A percentile compares a stretch with the other conserved stretches of the same genome.
Conservation (phyloP, 1,140 invertebrate genomes). For the Papilio helenus region DNA sequence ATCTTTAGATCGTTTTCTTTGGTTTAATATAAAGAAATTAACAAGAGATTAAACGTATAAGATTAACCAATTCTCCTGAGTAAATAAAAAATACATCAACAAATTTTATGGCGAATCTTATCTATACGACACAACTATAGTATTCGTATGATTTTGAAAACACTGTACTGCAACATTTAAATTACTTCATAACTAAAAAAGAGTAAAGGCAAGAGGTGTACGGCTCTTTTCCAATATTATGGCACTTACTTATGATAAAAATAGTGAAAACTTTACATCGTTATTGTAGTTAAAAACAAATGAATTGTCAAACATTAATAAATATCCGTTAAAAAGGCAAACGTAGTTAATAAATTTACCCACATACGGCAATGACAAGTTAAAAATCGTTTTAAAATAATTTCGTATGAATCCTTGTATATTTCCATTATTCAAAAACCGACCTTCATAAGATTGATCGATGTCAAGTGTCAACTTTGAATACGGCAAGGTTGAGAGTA, state of each 20-base stretch:
- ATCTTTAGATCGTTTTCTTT: neutral
- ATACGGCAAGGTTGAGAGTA: slow-evolving; percentile 31
- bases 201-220: too few relatives aligned
- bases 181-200: too few relatives aligned
- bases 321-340: neutral
- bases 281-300: neutral
- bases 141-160: too few relatives aligned
- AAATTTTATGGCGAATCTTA: too few relatives aligned
- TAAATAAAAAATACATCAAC: too few relatives aligned
- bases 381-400: slow-evolving; percentile 26
- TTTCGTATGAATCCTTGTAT: neutral
- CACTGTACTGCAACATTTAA: too few relatives aligned
- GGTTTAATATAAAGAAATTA: too few relatives aligned
- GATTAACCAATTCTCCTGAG: too few relatives aligned
- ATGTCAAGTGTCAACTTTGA: slow-evolving; percentile 16
- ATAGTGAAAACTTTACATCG: neutral
- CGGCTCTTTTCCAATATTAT: too few relatives aligned
- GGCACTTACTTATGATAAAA: neutral
- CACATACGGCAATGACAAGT: neutral
- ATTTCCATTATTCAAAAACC: slow-evolving; percentile 28
- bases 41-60: too few relatives aligned
- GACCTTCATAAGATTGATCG: slow-evolving; percentile 24
- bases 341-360: neutral
- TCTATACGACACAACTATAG: too few relatives aligned
- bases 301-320: neutral